phyloP scores from a whole-genome alignment of 1,140 invertebrate species.

The Lepidurus apus region DNA sequence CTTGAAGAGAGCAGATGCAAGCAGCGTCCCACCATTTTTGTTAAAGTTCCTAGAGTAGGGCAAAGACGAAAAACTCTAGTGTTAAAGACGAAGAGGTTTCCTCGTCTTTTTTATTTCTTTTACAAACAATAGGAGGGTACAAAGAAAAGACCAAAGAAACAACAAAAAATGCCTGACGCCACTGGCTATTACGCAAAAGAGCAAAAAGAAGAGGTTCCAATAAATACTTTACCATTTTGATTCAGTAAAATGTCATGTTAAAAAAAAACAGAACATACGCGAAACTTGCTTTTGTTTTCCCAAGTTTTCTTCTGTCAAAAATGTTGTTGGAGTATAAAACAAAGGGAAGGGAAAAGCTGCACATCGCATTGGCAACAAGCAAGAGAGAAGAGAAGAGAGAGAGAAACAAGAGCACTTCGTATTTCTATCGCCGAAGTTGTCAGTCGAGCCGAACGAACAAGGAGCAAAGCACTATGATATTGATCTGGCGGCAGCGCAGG shows the following conservation, averaged over 20 bases:
- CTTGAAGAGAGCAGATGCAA: neutral
- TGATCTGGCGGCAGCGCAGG: constrained; percentile 15
- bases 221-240: too few relatives aligned
- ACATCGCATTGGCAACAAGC: neutral
- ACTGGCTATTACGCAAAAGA: too few relatives aligned
- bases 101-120: neutral
- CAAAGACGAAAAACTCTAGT: neutral
- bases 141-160: too few relatives aligned
- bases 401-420: neutral
- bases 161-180: too few relatives aligned
- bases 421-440: neutral
- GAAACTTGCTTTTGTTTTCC: too few relatives aligned
- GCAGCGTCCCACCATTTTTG: neutral
- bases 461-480: constrained; percentile 12
- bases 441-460: constrained; percentile 20
- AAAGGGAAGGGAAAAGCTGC: neutral
- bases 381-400: neutral
- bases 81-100: neutral
- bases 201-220: too few relatives aligned
- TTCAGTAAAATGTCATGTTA: too few relatives aligned
- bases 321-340: too few relatives aligned
- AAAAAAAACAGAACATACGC: too few relatives aligned
- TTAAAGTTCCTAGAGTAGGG: neutral
- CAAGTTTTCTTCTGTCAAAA: too few relatives aligned
- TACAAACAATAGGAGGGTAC: neutral